Conservation (phyloP, 2,113 vertebrate species). For the Sturnus vulgaris region DNA sequence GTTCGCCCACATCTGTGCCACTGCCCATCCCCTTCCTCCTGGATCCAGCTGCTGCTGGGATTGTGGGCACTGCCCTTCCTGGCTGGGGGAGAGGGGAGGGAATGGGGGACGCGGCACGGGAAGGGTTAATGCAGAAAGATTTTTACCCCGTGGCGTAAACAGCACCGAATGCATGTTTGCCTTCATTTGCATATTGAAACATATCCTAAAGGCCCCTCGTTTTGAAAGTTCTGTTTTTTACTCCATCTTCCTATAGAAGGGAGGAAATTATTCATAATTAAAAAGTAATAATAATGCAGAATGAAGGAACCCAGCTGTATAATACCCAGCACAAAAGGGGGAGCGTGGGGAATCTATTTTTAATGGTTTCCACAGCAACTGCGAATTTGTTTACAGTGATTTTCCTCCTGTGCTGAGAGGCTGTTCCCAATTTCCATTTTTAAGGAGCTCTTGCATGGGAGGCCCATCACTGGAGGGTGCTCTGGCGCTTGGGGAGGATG, state of each 20-base stretch:
- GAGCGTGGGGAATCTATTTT: slow-evolving; percentile 75
- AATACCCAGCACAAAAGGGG: slow-evolving; percentile 53
- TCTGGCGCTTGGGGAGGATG: not conserved
- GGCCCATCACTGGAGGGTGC: slow-evolving; percentile 18
- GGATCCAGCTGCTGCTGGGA: not conserved
- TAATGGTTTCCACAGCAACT: slow-evolving; percentile 78
- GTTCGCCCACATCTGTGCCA: accelerated
- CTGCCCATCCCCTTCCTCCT: not conserved
- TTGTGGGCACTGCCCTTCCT: accelerated
- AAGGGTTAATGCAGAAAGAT: slow-evolving; percentile 51
- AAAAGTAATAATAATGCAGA: slow-evolving; percentile 75
- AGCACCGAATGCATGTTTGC: slow-evolving; percentile 63
- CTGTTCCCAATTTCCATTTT: slow-evolving; percentile 56
- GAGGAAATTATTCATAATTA: slow-evolving; percentile 78
- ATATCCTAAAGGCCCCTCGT: slow-evolving; percentile 62
- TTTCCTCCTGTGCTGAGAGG: slow-evolving; percentile 52
- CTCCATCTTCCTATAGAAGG: slow-evolving; percentile 67
- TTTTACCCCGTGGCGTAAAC: slow-evolving; percentile 70
- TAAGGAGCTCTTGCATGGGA: not conserved
- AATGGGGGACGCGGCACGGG: accelerated
- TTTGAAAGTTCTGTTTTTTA: slow-evolving; percentile 53
- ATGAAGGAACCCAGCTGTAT: slow-evolving; percentile 73
- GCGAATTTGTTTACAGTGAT: slow-evolving; percentile 76
- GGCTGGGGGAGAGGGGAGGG: not conserved
- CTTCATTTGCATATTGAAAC: slow-evolving; percentile 68